phyloP scores from a whole-genome alignment of 2,888 invertebrate genomes.

The Drosophila flavopinicola region DNA sequence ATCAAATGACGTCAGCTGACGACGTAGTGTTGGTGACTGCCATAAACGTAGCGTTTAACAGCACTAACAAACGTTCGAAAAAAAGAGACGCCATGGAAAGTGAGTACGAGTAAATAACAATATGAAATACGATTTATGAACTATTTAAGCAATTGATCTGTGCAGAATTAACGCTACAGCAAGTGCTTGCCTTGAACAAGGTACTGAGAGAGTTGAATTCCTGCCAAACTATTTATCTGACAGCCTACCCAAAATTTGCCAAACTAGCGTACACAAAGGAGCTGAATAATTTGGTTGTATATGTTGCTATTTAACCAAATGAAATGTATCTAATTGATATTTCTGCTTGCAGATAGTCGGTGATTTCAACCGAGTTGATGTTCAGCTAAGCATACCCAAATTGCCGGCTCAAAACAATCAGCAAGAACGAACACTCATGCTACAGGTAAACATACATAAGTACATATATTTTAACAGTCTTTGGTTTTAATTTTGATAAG shows the following conservation, averaged over 20 bases:
- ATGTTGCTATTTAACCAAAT: no score
- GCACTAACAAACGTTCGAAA: slow-evolving; percentile 38
- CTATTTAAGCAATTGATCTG: neutral
- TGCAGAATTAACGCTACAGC: slow-evolving; percentile 75
- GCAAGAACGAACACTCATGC: slow-evolving; percentile 32
- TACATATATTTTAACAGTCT: slow-evolving; percentile 20
- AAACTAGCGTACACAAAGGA: slow-evolving; percentile 70
- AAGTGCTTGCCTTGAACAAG: slow-evolving; percentile 68
- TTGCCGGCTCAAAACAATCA: slow-evolving; percentile 31
- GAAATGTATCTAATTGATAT: neutral
- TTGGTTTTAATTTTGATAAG: slow-evolving; percentile 15
- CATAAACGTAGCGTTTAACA: slow-evolving; percentile 12
- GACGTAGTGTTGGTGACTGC: slow-evolving; percentile 3
- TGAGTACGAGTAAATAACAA: slow-evolving; percentile 23
- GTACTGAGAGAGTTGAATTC: slow-evolving; percentile 68
- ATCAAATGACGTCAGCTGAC: slow-evolving; percentile 49
- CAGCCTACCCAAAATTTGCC: slow-evolving; percentile 66
- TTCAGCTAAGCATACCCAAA: slow-evolving; percentile 69
- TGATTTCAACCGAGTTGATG: slow-evolving; percentile 66
- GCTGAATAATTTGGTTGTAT: slow-evolving; percentile 73
- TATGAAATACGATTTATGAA: neutral
- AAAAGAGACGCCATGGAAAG: slow-evolving; percentile 42
- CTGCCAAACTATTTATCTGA: slow-evolving; percentile 36
- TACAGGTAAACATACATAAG: slow-evolving; percentile 37
- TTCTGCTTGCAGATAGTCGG: slow-evolving; percentile 54